Evolutionary conservation across 2,888 invertebrate species (phyloP), one percentile per base, ranked within the genome.

Genomic region (Zele albiditarsus): DNA sequence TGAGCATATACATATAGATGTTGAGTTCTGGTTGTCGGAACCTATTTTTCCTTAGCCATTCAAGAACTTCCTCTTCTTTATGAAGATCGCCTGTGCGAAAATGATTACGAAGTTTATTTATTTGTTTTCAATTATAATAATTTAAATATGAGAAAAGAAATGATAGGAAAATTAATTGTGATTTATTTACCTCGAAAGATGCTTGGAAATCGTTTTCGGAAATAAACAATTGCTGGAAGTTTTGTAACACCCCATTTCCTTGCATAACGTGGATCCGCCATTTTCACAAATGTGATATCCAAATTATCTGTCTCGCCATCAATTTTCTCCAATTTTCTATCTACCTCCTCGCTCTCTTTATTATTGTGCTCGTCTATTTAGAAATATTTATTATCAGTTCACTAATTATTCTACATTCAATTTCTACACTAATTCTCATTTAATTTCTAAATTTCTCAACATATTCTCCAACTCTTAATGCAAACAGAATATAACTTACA

Each of bases 261-360:
- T 16, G 97, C 97, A 87, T 97, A 97, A 57, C 97, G 92, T 0
- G 95, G 92, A 88, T 97, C 97, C 74, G 95, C 94, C 95, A 98
- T 97, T 90, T 97, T 97, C 0, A 97, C 97, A 88, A 98, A 97
- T 1, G 97, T 96, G 79, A 98, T 97, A 85, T 97, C 97, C 85
- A 98, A 91, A 89, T 96, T 96, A 87, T 97, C 97, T 0, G 97
- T 97, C 90, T 98, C 98, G 82, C 96, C 96, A 86, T 98, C 98
- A 82, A 98, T 98, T 82, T 95, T 96, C 88, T 98, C 98, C 77
- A 98, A 89, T 87, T 95, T 95, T 78, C 95, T 94, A 82, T 96
- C 90, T 0, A 97, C 96, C n/a, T 93, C 92, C 67, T 93, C 92
- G 89, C 97, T 97, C 82, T 96, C 96, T 49, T 93, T 92, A 77